Evolutionary conservation across 2,888 invertebrate genomes (phyloP).

Genomic region (Lasioglossum villosulum): DNA sequence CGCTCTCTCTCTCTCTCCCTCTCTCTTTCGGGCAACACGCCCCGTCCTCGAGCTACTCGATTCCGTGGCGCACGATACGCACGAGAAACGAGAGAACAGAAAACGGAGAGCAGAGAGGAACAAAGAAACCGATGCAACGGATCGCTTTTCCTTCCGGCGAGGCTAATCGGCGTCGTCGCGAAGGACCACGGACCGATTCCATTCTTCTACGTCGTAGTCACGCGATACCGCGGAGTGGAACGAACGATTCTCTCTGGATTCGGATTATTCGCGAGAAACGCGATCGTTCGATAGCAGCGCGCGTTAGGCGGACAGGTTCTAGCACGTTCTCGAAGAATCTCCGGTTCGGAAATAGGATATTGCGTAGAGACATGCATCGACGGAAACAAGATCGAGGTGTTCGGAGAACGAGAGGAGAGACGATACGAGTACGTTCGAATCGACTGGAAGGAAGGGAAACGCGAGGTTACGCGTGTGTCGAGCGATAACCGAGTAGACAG

Average conservation of each 20-base stretch:
- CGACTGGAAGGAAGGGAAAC: neutral
- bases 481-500: neutral
- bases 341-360: neutral
- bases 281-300: neutral
- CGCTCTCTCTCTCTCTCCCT: slow-evolving; percentile 6
- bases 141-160: slow-evolving; percentile 41
- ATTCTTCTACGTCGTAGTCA: slow-evolving; percentile 79
- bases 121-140: slow-evolving; percentile 45
- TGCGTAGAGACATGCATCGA: neutral
- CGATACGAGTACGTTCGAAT: neutral
- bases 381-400: neutral
- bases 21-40: slow-evolving; percentile 37
- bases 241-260: slow-evolving; percentile 59
- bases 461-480: neutral
- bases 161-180: slow-evolving; percentile 30
- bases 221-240: slow-evolving; percentile 65
- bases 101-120: slow-evolving; percentile 32
- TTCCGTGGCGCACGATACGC: slow-evolving; percentile 33
- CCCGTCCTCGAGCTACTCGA: slow-evolving; percentile 38
- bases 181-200: slow-evolving; percentile 26
- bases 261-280: neutral
- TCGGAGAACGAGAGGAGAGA: neutral
- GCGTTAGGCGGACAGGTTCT: neutral
- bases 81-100: neutral
- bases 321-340: slow-evolving; percentile 20